Percentiles rank a stretch among this genome's conserved stretches.
phyloP scores from a whole-genome alignment of 2,888 invertebrate species.

The Heliconius erato region DNA sequence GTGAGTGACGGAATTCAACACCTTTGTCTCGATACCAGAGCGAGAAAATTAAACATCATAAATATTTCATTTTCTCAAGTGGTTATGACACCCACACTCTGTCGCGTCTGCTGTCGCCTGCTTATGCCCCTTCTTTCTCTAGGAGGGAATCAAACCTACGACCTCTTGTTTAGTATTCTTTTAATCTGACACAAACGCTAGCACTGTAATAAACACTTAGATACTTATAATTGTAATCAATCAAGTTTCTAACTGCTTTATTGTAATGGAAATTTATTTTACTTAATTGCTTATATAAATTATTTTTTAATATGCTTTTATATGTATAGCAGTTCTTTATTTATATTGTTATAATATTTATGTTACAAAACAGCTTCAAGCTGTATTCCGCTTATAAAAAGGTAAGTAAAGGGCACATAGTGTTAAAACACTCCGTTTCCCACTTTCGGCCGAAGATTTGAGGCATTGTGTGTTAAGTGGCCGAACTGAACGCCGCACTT shows the following conservation, averaged over 20 bases:
- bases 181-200: too few species aligned
- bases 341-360: neutral
- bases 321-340: conserved; percentile 2
- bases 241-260: conserved; percentile 10
- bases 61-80: too few species aligned
- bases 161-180: neutral
- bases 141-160: neutral
- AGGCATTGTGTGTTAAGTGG: neutral
- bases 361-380: too few species aligned
- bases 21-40: too few species aligned
- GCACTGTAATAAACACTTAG: too few species aligned
- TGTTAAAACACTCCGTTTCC: neutral
- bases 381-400: too few species aligned
- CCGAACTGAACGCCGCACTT: neutral
- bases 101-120: too few species aligned
- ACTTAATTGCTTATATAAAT: conserved; percentile 6
- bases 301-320: neutral
- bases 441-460: too few species aligned
- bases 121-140: neutral
- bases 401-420: neutral
- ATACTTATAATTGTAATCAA: neutral
- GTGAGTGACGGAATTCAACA: too few species aligned
- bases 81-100: too few species aligned
- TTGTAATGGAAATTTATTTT: conserved; percentile 16
- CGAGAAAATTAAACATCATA: too few species aligned